Base-by-base conservation (phyloP, 2,113 vertebrate species). In the Bagarius yarrelli region DNA sequence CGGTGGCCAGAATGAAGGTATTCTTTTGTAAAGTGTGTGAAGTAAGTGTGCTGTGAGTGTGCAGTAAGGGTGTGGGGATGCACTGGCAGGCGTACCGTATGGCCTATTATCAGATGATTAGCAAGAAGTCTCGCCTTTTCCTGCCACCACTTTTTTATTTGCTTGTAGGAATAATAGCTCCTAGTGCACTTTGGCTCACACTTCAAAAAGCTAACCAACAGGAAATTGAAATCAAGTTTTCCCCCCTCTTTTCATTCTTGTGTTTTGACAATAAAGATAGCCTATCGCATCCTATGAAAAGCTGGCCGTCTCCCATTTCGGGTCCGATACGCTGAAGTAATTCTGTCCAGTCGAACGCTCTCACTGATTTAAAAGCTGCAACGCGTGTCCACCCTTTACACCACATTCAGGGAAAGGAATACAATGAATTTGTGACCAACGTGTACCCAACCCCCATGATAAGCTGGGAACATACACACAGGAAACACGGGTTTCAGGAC, bases 251-350 rank as follows among this genome's bases (percentile, higher is more conserved):
- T 91, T 93, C 92, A 93, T 92, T 94, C 92, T 89, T 90, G 83
- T 93, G 90, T 93, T 93, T 93, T 93, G 89, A 93, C 92, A 93
- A 93, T 93, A 94, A 92, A 92, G 93, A 94, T 93, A 94, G 84
- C 81, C 83, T 93, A 94, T 93, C 93, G 82, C 88, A 88, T 92
- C 89, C 87, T 88, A 87, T 90, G 90, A 89, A 89, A 89, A 88
- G 87, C 88, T 84, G 89, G 79, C 89, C 57, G 88, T 88, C 90
- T 93, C 89, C 89, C 78, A 86, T 87, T 89, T 89, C 83, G 87
- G 91, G 86, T 87, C 86, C 11, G 87, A 89, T 89, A 89, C 73
- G 89, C 84, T 89, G 60, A 80, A 90, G 76, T 83, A 76, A 82
- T 82, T 82, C 55, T 82, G 83, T 84, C 84, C 82, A 78, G 84